phyloP scores from a whole-genome alignment of 2,113 vertebrate genomes.

The Stigmatopora nigra region DNA sequence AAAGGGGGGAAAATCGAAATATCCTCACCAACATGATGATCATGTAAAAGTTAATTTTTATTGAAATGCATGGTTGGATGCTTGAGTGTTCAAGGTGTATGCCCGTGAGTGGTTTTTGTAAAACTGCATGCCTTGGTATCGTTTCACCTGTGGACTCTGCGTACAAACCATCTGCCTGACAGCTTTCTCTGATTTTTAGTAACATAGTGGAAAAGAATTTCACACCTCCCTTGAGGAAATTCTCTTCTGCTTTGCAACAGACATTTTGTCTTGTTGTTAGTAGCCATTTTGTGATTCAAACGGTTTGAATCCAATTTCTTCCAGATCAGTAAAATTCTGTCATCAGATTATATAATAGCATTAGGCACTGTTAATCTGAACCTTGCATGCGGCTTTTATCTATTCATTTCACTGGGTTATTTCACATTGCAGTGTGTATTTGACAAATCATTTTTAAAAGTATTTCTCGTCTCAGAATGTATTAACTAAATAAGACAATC shows the following conservation, averaged over 20 bases:
- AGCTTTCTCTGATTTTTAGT: conserved; percentile 1
- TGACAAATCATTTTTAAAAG: background rate
- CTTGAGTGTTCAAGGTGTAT: background rate
- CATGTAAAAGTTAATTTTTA: background rate
- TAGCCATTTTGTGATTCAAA: conserved; percentile 1
- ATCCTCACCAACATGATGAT: background rate
- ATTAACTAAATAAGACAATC: background rate
- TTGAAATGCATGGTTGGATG: conserved; percentile 7
- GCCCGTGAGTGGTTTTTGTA: background rate
- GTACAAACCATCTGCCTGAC: background rate
- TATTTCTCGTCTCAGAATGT: background rate
- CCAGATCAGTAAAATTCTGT: conserved; percentile 2
- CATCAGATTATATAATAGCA: background rate
- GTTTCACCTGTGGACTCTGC: background rate
- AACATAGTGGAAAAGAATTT: conserved; percentile 17
- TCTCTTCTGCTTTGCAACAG: background rate
- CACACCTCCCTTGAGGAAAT: conserved; percentile 18
- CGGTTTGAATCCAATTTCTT: conserved; percentile 5
- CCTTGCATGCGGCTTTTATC: background rate
- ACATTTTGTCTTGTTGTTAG: background rate
- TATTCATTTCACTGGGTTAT: background rate
- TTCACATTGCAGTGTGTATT: background rate
- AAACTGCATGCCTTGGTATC: conserved; percentile 21
- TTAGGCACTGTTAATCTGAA: background rate
- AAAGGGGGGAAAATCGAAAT: background rate